Base-by-base conservation (phyloP, 2,113 vertebrate genomes). In the Brachypteracias leptosomus region DNA sequence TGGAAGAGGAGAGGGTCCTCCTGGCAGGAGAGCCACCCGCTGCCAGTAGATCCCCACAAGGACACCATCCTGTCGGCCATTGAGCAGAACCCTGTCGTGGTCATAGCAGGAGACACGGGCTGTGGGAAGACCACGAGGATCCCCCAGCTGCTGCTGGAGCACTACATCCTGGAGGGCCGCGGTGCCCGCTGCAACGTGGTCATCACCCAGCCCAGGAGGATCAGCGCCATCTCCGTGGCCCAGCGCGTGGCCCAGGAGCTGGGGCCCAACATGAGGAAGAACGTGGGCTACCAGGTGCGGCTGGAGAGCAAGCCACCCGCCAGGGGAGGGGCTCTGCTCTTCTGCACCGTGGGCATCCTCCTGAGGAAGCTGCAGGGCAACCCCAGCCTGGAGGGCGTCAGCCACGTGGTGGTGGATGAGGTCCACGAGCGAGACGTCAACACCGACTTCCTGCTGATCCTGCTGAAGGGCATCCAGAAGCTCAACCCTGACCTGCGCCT, bases 81-180 rank as follows among this genome's bases (percentile, higher is more conserved):
- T 22, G 98, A 98, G 74, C 97, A 98, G 68, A 98, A 99, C 71
- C 98, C 98, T 1, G 99, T 99, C 20, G 98, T 99, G 22, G 99
- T 99, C 75, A 98, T 99, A 11, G 98, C 98, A 0, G 99, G 99
- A 16, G 99, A 99, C 95, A 99, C 99, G 0, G 99, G 99, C 58
- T 99, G 99, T 3, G 99, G 99, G 28, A 99, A 99, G 54, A 99
- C 99, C 22, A 99, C 99, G 0, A 97, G 99, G 20, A 98, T 99
- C 93, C 99, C 99, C 2, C 99, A 99, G 95, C 98, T 99, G 78
- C 97, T 99, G 78, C 97, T 99, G 97, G 99, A 99, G 83, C 98
- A 98, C 29, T 91, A 97, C 1, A 98, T 99, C 78, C 97, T 97
- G 36, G 97, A 96, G 14, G 98, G 99, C 1, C 96, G 96, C 0